These are phyloP conservation scores for Ophioderma brevispina DNA, from an alignment of 35 echinoderm and acorn worm species.

Conservation along the genomic window DNA sequence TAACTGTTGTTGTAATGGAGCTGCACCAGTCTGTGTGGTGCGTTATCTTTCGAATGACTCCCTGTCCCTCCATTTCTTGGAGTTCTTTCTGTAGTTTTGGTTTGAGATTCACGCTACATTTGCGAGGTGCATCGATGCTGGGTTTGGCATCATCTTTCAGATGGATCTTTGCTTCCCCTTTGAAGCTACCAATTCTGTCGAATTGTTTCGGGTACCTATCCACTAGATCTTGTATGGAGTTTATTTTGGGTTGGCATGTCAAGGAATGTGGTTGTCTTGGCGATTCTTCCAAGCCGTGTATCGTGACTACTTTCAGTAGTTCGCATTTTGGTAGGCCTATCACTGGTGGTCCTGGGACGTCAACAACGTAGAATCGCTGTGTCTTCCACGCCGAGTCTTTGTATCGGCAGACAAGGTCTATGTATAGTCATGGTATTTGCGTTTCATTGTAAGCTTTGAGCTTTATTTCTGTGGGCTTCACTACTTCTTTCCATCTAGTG, in stretches of 20 bases:
- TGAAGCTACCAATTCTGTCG: slow-evolving; percentile 60
- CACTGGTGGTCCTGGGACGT: slow-evolving; percentile 63
- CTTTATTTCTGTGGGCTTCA: not conserved
- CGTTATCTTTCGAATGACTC: slow-evolving; percentile 36
- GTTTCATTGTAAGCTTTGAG: slow-evolving; percentile 55
- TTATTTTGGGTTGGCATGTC: not conserved
- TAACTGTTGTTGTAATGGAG: slow-evolving; percentile 23
- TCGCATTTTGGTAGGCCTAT: slow-evolving; percentile 33
- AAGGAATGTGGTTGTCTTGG: not conserved
- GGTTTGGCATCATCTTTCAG: slow-evolving; percentile 26
- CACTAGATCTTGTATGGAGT: not conserved
- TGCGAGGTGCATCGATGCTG: too few species aligned
- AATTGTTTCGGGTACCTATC: too few species aligned
- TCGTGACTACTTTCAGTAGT: slow-evolving; percentile 26
- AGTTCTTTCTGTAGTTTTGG: too few species aligned
- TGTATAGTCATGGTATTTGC: slow-evolving; percentile 31
- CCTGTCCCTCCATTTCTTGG: slow-evolving; percentile 42
- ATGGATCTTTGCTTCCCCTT: slow-evolving; percentile 40
- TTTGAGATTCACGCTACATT: too few species aligned
- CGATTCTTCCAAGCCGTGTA: slow-evolving; percentile 18
- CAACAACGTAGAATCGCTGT: slow-evolving; percentile 45
- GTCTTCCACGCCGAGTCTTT: slow-evolving; percentile 28
- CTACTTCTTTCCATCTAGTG: not conserved
- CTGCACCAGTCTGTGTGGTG: too few species aligned
- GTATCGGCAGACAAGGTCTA: slow-evolving; percentile 41